Base-by-base conservation (phyloP, 37 sponge, comb jelly and placozoan genomes). In the Oscarella lobularis region DNA sequence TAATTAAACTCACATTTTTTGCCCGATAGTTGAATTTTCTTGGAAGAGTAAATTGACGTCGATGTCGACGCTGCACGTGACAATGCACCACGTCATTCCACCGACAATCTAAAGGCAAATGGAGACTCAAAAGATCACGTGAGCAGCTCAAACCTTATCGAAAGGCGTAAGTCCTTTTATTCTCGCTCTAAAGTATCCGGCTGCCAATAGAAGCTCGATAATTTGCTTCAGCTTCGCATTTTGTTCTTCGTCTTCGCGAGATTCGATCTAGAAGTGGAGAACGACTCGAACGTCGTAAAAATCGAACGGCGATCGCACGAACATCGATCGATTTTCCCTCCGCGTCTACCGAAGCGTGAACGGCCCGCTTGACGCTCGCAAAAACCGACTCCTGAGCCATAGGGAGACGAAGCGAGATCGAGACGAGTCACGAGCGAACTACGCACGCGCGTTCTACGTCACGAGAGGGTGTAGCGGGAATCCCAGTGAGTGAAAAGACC, bases 41-140 rank as follows among this genome's bases (percentile, higher is more conserved):
- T 93, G 98, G 55, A 91, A 97, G 38, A 97, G 89, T 2, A 97
- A 80, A 67, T 97, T 94, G 32, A 93, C 94, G 37, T 97, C 98
- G 35, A 97, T 81, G 38, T 97, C 98, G 79, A 93, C 85, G 82
- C 85, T 90, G 72, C 94, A 83, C 67, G 84, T 74, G 72, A 85
- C 85, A 40, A 97, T 87, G 73, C 98, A 97, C 98, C 98, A 97
- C 27, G 91, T 89, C 95, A 97, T 89, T 1, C 98, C 98, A 75
- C 96, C 96, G 1, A 95, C 89, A 39, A 91, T 84, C 95, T 92
- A 35, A 1, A 55, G 27, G 32, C 1, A 29, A 73, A n/a, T 33
- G 73, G 37, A 34, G 55, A 5, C n/a, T 38, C 74, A 36, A 36
- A 41, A 39, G n/a, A 67, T 54, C 60, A 48, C 60, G 9, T 27